Conservation (phyloP, 2,113 vertebrate genomes). For the Perca flavescens region DNA sequence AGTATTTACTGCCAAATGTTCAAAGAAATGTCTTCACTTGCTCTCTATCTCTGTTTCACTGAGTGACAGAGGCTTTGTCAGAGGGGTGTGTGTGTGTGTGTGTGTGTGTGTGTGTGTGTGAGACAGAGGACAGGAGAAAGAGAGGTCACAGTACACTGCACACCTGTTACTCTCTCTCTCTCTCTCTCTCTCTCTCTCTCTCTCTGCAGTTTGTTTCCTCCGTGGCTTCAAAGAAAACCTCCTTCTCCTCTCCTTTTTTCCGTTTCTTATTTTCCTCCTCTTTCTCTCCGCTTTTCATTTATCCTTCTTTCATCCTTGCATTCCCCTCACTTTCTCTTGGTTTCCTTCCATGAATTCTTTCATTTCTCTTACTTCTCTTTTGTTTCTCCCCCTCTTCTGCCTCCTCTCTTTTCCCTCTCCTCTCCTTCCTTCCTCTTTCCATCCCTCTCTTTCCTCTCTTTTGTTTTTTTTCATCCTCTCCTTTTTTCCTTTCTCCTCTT, state of each 20-base stretch:
- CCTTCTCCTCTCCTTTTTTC: not conserved
- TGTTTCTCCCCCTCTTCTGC: not conserved
- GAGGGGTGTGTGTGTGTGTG: constrained; percentile 19
- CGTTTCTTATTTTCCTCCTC: not conserved
- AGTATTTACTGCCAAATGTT: not conserved
- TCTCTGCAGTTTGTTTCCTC: constrained; percentile 31
- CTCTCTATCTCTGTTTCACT: constrained; percentile 18
- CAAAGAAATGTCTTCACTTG: constrained; percentile 9
- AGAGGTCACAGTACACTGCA: constrained; percentile 48
- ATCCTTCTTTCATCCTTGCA: not conserved
- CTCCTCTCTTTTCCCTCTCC: not conserved
- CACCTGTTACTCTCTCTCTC: constrained; percentile 41
- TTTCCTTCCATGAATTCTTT: not conserved
- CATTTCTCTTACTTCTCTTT: not conserved
- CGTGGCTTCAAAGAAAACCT: constrained; percentile 12
- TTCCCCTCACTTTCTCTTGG: not conserved
- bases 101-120: constrained; percentile 7
- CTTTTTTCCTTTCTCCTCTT: not conserved
- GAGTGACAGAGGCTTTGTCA: constrained; percentile 65
- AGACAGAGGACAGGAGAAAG: not conserved
- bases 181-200: constrained; percentile 36
- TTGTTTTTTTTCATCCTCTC: not conserved
- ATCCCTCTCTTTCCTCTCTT: not conserved
- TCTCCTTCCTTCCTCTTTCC: not conserved
- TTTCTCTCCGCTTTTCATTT: not conserved